Evolutionary conservation across 53 echinoderm and acorn worm species (phyloP).

Genomic region (Crossaster papposus): DNA sequence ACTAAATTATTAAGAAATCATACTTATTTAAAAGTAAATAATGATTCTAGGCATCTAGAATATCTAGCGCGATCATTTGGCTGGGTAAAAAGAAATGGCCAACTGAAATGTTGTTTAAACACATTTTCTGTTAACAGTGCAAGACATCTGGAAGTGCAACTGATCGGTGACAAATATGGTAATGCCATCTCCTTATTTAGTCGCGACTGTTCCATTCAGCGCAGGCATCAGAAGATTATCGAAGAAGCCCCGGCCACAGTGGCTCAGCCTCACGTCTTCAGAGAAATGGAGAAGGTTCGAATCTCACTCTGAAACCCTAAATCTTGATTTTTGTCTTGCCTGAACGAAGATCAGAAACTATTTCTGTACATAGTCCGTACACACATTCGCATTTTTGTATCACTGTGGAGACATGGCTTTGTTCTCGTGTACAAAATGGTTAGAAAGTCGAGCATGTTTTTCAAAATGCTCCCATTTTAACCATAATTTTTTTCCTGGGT

Average conservation of each 20-base stretch:
- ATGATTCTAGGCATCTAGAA: too few relatives aligned
- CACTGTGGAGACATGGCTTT: too few relatives aligned
- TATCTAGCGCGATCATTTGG: too few relatives aligned
- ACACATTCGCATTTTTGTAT: not conserved
- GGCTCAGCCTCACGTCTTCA: conserved; percentile 76
- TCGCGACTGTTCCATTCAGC: conserved; percentile 96
- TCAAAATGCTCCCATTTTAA: too few relatives aligned
- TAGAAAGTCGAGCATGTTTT: too few relatives aligned
- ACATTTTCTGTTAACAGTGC: conserved; percentile 65
- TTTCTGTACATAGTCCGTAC: too few relatives aligned
- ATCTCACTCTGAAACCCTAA: not conserved
- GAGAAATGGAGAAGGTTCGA: conserved; percentile 94
- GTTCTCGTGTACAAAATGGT: too few relatives aligned
- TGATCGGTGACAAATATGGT: conserved; percentile 93
- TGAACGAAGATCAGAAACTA: too few relatives aligned
- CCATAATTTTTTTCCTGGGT: too few relatives aligned
- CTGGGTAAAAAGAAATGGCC: too few relatives aligned
- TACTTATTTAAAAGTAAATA: too few relatives aligned
- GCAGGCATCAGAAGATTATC: conserved; percentile 98
- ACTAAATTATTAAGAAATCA: too few relatives aligned
- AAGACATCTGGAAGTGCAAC: conserved; percentile 94
- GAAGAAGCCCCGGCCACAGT: conserved; percentile 95
- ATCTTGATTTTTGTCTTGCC: not conserved
- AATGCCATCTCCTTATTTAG: conserved; percentile 96
- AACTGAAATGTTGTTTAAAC: not conserved